Percentiles rank a stretch among this genome's conserved stretches.
phyloP scores from a whole-genome alignment of 2,888 invertebrate species.

The Torymus texanus region DNA sequence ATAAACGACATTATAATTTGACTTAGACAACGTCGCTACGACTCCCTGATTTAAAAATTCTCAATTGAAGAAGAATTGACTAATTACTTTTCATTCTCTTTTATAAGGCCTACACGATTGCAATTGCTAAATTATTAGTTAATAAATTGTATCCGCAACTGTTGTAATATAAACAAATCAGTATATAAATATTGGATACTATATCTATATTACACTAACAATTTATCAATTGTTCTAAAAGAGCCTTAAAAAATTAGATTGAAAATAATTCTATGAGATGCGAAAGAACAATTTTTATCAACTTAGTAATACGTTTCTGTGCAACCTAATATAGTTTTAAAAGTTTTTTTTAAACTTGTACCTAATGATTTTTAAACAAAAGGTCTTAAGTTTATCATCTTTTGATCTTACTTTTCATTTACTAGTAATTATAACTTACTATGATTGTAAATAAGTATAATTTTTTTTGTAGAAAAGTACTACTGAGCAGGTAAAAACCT shows the following conservation, averaged over 20 bases:
- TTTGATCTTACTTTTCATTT: too few relatives aligned
- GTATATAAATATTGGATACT: slow-evolving; percentile 29
- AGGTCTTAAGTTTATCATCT: too few relatives aligned
- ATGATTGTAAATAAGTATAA: slow-evolving; percentile 11
- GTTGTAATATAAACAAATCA: slow-evolving; percentile 11
- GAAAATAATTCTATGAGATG: slow-evolving; percentile 31
- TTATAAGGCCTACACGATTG: slow-evolving; percentile 17
- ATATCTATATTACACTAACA: slow-evolving; percentile 20
- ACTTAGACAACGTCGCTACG: slow-evolving; percentile 45
- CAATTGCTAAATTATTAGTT: slow-evolving; percentile 27
- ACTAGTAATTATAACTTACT: neutral
- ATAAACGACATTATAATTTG: slow-evolving; percentile 38
- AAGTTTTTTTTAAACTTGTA: neutral
- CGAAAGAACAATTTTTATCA: slow-evolving; percentile 24
- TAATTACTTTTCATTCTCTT: slow-evolving; percentile 42
- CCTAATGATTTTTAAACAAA: too few relatives aligned
- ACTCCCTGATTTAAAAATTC: slow-evolving; percentile 34
- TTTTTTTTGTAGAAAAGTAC: slow-evolving; percentile 21
- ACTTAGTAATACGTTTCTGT: slow-evolving; percentile 35
- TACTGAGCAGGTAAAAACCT: slow-evolving; percentile 35
- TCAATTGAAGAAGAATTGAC: slow-evolving; percentile 38
- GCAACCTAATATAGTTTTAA: neutral
- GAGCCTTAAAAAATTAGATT: slow-evolving; percentile 26
- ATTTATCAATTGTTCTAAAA: slow-evolving; percentile 35
- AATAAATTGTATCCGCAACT: slow-evolving; percentile 20